Conservation (phyloP, 37 sponge, comb jelly and placozoan species). For the Oscarella lobularis region DNA sequence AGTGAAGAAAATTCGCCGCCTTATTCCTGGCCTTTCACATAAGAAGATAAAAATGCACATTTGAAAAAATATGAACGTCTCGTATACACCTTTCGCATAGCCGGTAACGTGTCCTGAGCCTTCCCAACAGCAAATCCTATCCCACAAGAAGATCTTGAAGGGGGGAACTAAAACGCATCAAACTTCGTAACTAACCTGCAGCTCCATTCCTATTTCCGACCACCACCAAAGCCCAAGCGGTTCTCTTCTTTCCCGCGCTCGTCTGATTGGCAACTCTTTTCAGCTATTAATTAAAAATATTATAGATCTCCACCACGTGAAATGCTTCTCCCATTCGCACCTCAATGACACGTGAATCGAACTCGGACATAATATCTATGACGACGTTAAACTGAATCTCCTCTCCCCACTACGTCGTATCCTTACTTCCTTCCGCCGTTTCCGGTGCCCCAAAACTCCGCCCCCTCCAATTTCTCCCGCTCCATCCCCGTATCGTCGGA, state of each 20-base stretch:
- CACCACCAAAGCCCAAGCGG: slow-evolving; percentile 51
- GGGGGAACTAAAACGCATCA: background rate
- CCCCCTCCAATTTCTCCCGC: slow-evolving; percentile 43
- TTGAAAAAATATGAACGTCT: background rate
- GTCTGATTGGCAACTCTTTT: slow-evolving; percentile 57
- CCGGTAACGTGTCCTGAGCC: background rate
- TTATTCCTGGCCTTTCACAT: slow-evolving; percentile 56
- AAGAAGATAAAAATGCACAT: background rate
- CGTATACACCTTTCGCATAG: slow-evolving; percentile 5
- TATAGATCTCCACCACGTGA: no score
- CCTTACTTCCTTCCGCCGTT: slow-evolving; percentile 59
- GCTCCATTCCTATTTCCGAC: slow-evolving; percentile 74
- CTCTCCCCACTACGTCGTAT: no score
- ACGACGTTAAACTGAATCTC: background rate
- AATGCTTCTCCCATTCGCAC: slow-evolving; percentile 6
- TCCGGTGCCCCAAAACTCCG: slow-evolving; percentile 71
- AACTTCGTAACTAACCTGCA: slow-evolving; percentile 24
- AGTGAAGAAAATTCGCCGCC: slow-evolving; percentile 43
- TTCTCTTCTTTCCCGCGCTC: slow-evolving; percentile 40
- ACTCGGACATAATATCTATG: slow-evolving; percentile 37
- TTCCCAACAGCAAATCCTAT: slow-evolving; percentile 32
- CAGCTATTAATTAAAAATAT: no score
- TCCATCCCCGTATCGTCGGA: slow-evolving; percentile 59
- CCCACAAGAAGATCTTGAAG: background rate
- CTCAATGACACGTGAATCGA: slow-evolving; percentile 53